Conservation (phyloP, 1,140 invertebrate genomes). For the Sycophila sp. region DNA sequence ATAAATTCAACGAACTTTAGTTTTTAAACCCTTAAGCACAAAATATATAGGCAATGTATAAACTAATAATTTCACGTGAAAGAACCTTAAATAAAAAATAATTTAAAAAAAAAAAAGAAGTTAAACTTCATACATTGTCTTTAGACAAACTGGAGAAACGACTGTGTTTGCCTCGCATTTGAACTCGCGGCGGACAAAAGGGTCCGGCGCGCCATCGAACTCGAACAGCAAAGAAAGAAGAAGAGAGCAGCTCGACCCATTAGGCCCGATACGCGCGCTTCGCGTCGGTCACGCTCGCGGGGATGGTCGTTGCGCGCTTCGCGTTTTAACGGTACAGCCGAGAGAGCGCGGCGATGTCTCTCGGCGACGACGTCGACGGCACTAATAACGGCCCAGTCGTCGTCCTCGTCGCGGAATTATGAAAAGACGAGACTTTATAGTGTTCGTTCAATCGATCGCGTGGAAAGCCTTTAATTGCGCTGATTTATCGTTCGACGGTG, state of each 20-base stretch:
- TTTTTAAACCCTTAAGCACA: too few species aligned
- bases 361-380: not conserved
- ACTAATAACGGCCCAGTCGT: constrained; percentile 20
- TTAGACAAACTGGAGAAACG: too few species aligned
- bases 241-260: not conserved
- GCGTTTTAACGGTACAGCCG: constrained; percentile 44
- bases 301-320: not conserved
- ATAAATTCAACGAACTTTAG: too few species aligned
- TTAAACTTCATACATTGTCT: too few species aligned
- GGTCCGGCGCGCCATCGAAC: not conserved
- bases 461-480: constrained; percentile 18
- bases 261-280: not conserved
- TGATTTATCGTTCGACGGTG: constrained; percentile 12
- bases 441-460: not conserved
- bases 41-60: too few species aligned
- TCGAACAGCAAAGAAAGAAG: constrained; percentile 11
- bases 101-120: too few species aligned
- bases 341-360: not conserved
- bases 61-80: too few species aligned
- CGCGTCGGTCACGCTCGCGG: not conserved
- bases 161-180: too few species aligned
- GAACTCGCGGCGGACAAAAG: not conserved
- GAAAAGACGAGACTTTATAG: not conserved
- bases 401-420: too few species aligned
- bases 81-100: too few species aligned